Percentiles rank a stretch among this genome's conserved stretches.
phyloP scores from a whole-genome alignment of 2,797 vertebrate species.

The Diplodus puntazzo region DNA sequence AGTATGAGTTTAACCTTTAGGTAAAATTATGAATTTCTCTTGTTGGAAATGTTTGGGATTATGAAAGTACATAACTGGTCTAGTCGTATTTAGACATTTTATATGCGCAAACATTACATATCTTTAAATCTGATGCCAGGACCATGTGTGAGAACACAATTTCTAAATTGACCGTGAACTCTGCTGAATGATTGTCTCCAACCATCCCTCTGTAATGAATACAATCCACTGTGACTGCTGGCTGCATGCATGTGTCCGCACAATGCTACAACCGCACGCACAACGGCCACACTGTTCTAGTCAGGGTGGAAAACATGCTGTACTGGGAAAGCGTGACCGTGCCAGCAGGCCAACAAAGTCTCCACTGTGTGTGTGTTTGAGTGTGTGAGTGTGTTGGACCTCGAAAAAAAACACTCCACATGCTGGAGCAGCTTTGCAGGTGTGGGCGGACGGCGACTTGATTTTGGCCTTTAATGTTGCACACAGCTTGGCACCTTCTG shows the following conservation, averaged over 20 bases:
- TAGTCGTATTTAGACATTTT: too few species aligned
- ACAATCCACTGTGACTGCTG: slow-evolving; percentile 52
- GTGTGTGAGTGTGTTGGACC: slow-evolving; percentile 26
- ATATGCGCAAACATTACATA: too few species aligned
- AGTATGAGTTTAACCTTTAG: too few species aligned
- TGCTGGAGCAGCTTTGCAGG: slow-evolving; percentile 46
- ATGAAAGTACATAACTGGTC: too few species aligned
- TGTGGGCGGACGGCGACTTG: slow-evolving; percentile 43
- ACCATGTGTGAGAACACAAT: slow-evolving; percentile 5
- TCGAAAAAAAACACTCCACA: slow-evolving; percentile 51
- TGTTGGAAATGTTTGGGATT: too few species aligned
- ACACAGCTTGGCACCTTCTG: slow-evolving; percentile 49
- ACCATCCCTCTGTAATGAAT: slow-evolving; percentile 53
- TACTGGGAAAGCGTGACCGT: slow-evolving; percentile 54
- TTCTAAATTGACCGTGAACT: slow-evolving; percentile 21
- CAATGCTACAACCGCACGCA: slow-evolving; percentile 51
- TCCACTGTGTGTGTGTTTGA: slow-evolving; percentile 62
- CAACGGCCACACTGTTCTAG: slow-evolving; percentile 72
- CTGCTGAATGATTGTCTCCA: slow-evolving; percentile 32
- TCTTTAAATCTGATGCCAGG: not conserved
- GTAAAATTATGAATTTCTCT: too few species aligned
- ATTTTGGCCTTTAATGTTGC: slow-evolving; percentile 42
- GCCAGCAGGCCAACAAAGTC: slow-evolving; percentile 74
- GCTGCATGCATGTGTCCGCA: slow-evolving; percentile 59
- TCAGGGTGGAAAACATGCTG: slow-evolving; percentile 71